Evolutionary conservation across 2,888 invertebrate genomes (phyloP).

Genomic region (Pterobdella sp.): DNA sequence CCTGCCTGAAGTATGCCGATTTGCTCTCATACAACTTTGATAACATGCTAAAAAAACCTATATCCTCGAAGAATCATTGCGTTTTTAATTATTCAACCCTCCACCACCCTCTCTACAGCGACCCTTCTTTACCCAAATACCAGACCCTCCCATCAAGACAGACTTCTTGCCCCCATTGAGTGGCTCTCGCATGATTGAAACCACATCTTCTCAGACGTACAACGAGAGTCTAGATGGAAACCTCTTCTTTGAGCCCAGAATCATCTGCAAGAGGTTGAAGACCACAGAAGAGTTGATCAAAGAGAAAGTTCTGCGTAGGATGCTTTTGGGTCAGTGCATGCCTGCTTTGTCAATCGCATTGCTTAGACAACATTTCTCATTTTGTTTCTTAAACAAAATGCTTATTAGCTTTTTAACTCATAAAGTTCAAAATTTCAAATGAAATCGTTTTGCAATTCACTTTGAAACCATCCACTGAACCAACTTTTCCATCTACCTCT

Average conservation of each 20-base stretch:
- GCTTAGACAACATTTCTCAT: too few species aligned
- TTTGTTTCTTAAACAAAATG: too few species aligned
- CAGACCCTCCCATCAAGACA: neutral
- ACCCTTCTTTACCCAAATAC: constrained; percentile 1
- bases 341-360: too few species aligned
- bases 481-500: neutral
- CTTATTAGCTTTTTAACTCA: neutral
- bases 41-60: too few species aligned
- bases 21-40: too few species aligned
- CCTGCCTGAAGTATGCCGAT: too few species aligned
- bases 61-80: too few species aligned
- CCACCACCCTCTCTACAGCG: neutral
- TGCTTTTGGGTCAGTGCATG: constrained; percentile 39
- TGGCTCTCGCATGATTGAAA: constrained; percentile 8
- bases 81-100: too few species aligned
- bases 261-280: constrained; percentile 48
- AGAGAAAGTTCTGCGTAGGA: constrained; percentile 42
- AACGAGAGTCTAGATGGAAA: constrained; percentile 11
- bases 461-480: too few species aligned
- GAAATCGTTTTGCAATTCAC: neutral
- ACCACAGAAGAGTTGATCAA: constrained; percentile 46
- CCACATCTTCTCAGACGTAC: neutral
- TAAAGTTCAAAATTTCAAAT: neutral
- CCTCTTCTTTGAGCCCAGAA: constrained; percentile 39
- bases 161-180: neutral